These are phyloP conservation scores for Melieria omissa DNA, from an alignment of 2,888 invertebrate species.

Conservation along the genomic window DNA sequence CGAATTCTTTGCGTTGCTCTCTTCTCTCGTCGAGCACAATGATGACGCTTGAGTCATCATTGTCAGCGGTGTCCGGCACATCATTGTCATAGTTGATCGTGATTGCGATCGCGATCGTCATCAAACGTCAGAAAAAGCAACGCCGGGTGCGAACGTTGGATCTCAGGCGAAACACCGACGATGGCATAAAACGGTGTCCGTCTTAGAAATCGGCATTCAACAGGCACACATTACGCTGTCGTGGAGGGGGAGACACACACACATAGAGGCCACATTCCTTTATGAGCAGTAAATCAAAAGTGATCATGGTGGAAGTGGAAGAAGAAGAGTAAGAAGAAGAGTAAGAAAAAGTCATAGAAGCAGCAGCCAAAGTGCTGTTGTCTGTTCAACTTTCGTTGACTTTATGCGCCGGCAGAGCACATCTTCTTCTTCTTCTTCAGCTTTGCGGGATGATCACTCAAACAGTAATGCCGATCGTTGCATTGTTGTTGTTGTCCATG, in stretches of 20 bases:
- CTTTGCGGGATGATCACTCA: conserved; percentile 6
- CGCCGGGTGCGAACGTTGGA: no score
- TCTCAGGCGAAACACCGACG: no score
- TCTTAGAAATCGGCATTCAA: conserved; percentile 23
- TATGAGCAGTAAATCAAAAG: conserved; percentile 44
- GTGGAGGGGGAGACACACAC: conserved; percentile 1
- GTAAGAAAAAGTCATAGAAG: no score
- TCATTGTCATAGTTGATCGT: conserved; percentile 12
- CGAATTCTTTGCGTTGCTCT: no score
- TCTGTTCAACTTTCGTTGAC: background rate
- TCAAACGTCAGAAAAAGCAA: conserved; percentile 23
- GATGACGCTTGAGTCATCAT: conserved; percentile 28
- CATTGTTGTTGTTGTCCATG: conserved; percentile 28
- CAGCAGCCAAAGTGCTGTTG: no score
- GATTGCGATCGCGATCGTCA: conserved; percentile 27
- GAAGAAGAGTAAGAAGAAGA: background rate
- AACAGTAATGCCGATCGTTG: conserved; percentile 33
- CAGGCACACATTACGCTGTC: conserved; percentile 19
- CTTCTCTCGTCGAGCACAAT: conserved; percentile 3
- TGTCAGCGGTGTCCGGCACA: no score
- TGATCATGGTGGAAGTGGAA: conserved; percentile 35
- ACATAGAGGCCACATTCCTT: conserved; percentile 6
- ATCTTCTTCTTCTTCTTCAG: conserved; percentile 19
- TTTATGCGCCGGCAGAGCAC: no score
- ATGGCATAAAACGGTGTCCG: no score